A percentile compares a stretch with the other conserved stretches of the same genome.
Evolutionary conservation across 2,888 invertebrate genomes (phyloP).

Genomic region (Zaprionus obscuricornis): DNA sequence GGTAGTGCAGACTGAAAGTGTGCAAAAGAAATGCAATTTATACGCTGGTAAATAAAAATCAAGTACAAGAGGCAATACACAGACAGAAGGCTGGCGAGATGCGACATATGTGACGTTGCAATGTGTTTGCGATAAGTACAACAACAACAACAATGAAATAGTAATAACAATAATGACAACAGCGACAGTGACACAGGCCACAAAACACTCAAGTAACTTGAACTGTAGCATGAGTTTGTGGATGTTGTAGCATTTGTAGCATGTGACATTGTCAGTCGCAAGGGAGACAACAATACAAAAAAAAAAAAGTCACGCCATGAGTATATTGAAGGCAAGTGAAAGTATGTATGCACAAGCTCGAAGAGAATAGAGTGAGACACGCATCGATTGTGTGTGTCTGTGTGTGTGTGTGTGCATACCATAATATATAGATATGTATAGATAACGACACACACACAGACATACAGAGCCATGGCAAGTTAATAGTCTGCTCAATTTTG

Average conservation of each 20-base stretch:
- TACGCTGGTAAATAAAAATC: conserved; percentile 34
- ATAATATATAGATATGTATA: conserved; percentile 29
- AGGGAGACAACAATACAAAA: conserved; percentile 18
- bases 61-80: conserved; percentile 7
- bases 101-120: conserved; percentile 54
- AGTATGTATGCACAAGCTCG: conserved; percentile 5
- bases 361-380: not conserved
- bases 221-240: not conserved
- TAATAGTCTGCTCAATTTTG: conserved; percentile 20
- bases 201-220: conserved; percentile 8
- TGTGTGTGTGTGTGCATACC: conserved; percentile 29
- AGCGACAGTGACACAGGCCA: conserved; percentile 29
- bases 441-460: conserved; percentile 15
- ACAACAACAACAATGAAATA: conserved; percentile 47
- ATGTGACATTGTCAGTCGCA: conserved; percentile 43
- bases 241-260: too few relatives aligned
- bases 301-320: conserved; percentile 45
- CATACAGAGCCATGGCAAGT: conserved; percentile 25
- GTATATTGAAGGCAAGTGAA: conserved; percentile 29
- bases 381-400: not conserved
- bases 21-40: conserved; percentile 51
- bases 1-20: too few relatives aligned
- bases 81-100: conserved; percentile 25
- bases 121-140: conserved; percentile 54
- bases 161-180: conserved; percentile 61